Evolutionary conservation across 2,797 vertebrate genomes (phyloP), one percentile per base, ranked within the genome.

Genomic region (Pseudotriccus pelzelni): DNA sequence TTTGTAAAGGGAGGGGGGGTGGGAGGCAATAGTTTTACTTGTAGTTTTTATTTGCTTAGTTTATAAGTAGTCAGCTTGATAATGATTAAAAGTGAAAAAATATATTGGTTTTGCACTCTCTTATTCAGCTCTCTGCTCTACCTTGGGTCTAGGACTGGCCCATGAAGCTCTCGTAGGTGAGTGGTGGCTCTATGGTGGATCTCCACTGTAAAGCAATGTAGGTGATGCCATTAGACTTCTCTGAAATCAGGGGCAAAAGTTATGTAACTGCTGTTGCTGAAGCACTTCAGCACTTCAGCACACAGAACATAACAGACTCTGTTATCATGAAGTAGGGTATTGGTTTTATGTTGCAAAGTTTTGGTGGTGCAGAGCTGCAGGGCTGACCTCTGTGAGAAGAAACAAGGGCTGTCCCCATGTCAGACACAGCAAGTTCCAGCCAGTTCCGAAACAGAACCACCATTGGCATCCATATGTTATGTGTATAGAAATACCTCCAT

Each of bases 11-110:
- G 43, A 59, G 6, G 20, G 12, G 4, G 44, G 20, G 6, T 7
- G 1, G 15, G 17, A 47, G 4, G 4, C 6, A 74, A 30, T 5
- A n/a, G 7, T 36, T 49, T 68, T 4, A 0, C 44, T 28, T 49
- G 36, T 9, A 9, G 1, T n/a, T n/a, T 44, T 81, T 41, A 11
- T 47, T 74, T 70, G 32, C 6, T 74, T n/a, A 7, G 20, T 36
- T 75, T 64, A 16, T 67, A 50, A 67, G 37, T 17, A 84, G 14
- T 16, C 50, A 58, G 28, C 18, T 69, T 64, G 25, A 34, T 34
- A 76, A 58, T 21, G 8, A 62, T 36, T 22, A 55, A 46, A 77
- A 58, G 1, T 39, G 27, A 74, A 80, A 30, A 12, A 69, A 37
- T 15, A 4, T 28, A 7, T 9, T 2, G 1, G 14, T 8, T 73